Percentiles rank a stretch among this genome's conserved stretches.
These are phyloP conservation scores for Danionella dracula DNA, from an alignment of 2,797 vertebrate species.

Conservation along the genomic window DNA sequence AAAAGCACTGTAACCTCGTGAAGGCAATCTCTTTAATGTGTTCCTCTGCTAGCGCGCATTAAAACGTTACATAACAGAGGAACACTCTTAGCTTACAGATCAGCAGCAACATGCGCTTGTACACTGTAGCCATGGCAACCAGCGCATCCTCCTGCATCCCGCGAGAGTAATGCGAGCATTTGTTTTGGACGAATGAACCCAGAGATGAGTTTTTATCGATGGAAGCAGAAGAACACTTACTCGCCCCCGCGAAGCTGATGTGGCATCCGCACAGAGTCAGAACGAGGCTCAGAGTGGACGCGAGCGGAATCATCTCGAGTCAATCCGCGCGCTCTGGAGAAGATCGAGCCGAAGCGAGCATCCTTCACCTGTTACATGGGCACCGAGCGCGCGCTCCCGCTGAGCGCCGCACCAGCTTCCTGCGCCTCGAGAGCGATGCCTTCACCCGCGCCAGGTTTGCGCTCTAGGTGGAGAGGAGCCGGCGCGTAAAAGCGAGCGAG, in stretches of 20 bases:
- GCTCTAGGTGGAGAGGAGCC: too few relatives aligned
- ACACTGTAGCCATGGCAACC: not conserved
- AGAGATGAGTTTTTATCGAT: not conserved
- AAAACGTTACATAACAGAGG: not conserved
- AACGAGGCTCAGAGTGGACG: conserved; percentile 22
- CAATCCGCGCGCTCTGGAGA: not conserved
- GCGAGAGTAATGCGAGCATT: too few relatives aligned
- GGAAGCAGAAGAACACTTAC: conserved; percentile 29
- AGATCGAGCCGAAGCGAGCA: not conserved
- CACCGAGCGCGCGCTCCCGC: not conserved
- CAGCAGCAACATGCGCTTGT: not conserved
- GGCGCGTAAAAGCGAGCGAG: conserved; percentile 5
- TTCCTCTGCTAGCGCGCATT: not conserved
- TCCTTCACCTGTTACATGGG: not conserved
- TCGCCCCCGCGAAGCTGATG: conserved; percentile 39
- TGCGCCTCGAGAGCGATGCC: not conserved
- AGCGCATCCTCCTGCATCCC: not conserved
- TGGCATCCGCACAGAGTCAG: conserved; percentile 31
- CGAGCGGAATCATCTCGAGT: conserved; percentile 36
- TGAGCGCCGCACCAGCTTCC: not conserved
- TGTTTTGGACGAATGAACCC: too few relatives aligned
- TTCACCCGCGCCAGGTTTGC: not conserved
- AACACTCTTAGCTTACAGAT: not conserved
- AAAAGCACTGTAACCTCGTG: not conserved
- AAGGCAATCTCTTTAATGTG: conserved; percentile 33